A percentile compares a stretch with the other conserved stretches of the same genome.
Evolutionary conservation across 1,140 invertebrate species (phyloP).

Genomic region (Bombyx mandarina): DNA sequence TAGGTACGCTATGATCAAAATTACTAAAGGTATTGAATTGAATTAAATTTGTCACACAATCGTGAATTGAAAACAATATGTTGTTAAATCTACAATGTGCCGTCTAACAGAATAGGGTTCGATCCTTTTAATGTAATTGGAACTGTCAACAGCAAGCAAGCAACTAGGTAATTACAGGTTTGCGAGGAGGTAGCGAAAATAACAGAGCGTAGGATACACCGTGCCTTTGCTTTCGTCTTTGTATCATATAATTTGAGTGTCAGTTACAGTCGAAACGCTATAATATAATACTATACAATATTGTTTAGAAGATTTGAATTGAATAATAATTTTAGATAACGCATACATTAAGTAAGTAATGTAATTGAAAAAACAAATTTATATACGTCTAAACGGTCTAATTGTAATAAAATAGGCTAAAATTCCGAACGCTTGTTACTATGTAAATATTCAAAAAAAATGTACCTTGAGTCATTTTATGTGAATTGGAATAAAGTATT

Average conservation of each 20-base stretch:
- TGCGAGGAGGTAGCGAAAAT: conserved; percentile 32
- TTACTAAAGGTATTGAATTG: too few relatives aligned
- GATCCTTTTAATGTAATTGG: conserved; percentile 55
- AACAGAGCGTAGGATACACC: conserved; percentile 47
- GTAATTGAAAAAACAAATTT: too few relatives aligned
- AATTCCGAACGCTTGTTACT: too few relatives aligned
- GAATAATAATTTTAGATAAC: too few relatives aligned
- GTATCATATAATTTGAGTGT: background rate
- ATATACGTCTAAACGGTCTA: too few relatives aligned
- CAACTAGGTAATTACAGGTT: conserved; percentile 56
- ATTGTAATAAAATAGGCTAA: too few relatives aligned
- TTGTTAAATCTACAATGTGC: conserved; percentile 19
- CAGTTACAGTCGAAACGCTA: too few relatives aligned
- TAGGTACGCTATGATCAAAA: too few relatives aligned
- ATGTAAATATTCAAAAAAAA: background rate
- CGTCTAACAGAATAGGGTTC: conserved; percentile 35
- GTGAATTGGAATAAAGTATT: too few relatives aligned
- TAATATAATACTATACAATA: too few relatives aligned
- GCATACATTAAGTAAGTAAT: too few relatives aligned
- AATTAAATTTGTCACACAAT: conserved; percentile 6
- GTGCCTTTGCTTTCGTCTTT: conserved; percentile 15
- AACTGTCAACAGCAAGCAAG: conserved; percentile 59
- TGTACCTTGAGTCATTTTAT: background rate
- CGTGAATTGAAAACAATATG: conserved; percentile 24
- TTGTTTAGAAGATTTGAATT: too few relatives aligned